Base-by-base conservation (phyloP, 64 coral and sea anemone genomes). In the Exaiptasia diaphana region DNA sequence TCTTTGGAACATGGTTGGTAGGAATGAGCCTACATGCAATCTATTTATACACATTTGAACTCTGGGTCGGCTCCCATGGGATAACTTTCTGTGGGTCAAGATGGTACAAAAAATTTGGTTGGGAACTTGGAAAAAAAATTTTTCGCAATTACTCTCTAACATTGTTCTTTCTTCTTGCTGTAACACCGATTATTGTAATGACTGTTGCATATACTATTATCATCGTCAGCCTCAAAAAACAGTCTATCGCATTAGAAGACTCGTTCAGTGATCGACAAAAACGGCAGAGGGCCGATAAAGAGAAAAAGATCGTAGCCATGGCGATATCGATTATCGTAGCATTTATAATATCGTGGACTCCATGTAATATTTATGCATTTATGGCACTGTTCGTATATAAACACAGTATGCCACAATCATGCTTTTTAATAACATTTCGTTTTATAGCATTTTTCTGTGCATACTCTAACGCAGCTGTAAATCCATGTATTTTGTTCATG, bases 71-170 rank as follows among this genome's bases (percentile, higher is more conserved):
- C n/a, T n/a, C n/a, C n/a, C n/a, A n/a, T n/a, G n/a, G n/a, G n/a
- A n/a, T n/a, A n/a, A n/a, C n/a, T n/a, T n/a, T 7, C 38, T 35
- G 33, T 35, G 14, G 11, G 12, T 14, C 1, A 1, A 11, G 11
- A 35, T 35, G 23, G 38, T 18, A 35, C 30, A 65, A 9, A 56
- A 11, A 37, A n/a, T n/a, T n/a, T n/a, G n/a, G n/a, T n/a, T n/a
- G n/a, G n/a, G n/a, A n/a, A n/a, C n/a, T n/a, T n/a, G n/a, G n/a
- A n/a, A n/a, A n/a, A n/a, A n/a, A n/a, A n/a, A n/a, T n/a, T n/a
- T n/a, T n/a, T n/a, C n/a, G n/a, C n/a, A 86, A 67, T 54, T 86
- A 86, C 17, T 86, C 37, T 30, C 18, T 76, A 33, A 0, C 44
- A 1, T 18, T 86, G 14, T 76, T 30, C 8, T 37, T 50, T 67